Evolutionary conservation across 2,888 invertebrate genomes (phyloP).

Genomic region (Scaptomyza parva): DNA sequence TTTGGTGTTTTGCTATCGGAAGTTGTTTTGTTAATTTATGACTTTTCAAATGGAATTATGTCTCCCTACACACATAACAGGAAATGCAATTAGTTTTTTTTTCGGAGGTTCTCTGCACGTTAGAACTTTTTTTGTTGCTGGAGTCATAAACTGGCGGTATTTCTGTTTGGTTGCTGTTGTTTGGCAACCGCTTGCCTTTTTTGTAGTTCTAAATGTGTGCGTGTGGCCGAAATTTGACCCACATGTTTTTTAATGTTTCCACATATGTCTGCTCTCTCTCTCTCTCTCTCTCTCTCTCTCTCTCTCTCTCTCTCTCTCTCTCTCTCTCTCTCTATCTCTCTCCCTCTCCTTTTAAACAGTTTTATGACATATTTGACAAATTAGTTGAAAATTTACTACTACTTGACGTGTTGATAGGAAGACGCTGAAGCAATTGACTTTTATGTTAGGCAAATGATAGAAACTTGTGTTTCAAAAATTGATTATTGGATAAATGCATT

Average conservation of each 20-base stretch:
- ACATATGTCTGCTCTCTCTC: conserved; percentile 3
- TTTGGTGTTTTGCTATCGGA: conserved; percentile 64
- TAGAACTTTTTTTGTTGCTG: conserved; percentile 11
- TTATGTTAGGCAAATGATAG: conserved; percentile 15
- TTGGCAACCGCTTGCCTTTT: conserved; percentile 14
- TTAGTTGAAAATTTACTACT: conserved; percentile 72
- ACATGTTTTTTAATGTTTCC: conserved; percentile 43
- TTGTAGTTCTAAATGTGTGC: background rate
- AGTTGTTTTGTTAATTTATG: conserved; percentile 79
- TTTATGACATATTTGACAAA: conserved; percentile 75
- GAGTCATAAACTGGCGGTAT: conserved; percentile 45
- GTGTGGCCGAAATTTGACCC: conserved; percentile 54
- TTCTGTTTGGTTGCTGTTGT: conserved; percentile 33
- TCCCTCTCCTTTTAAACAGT: conserved; percentile 27
- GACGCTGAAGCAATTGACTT: conserved; percentile 29
- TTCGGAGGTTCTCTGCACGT: conserved; percentile 47
- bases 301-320: no score
- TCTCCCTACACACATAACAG: conserved; percentile 49
- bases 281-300: no score
- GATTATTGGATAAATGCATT: background rate
- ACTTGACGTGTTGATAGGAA: conserved; percentile 51
- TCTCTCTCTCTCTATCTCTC: background rate
- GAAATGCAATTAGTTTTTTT: conserved; percentile 77
- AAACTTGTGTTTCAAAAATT: conserved; percentile 13
- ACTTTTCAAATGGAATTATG: conserved; percentile 66